A percentile compares a stretch with the other conserved stretches of the same genome.
These are phyloP conservation scores for Scaptomyza polygonia DNA, from an alignment of 2,888 invertebrate genomes.

Conservation along the genomic window DNA sequence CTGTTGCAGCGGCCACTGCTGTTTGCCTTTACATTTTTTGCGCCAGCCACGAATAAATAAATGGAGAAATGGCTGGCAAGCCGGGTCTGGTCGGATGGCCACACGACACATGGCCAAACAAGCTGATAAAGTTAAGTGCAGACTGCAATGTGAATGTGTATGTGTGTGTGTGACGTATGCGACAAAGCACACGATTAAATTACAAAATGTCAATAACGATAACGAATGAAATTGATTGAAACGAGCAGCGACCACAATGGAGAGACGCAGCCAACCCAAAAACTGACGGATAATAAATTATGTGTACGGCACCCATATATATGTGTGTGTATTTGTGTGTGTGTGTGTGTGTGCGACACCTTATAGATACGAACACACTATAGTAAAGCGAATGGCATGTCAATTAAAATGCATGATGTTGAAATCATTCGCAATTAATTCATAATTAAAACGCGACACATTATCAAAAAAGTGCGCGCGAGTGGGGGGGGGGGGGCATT, in stretches of 20 bases:
- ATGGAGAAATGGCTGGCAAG: conserved; percentile 22
- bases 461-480: conserved; percentile 63
- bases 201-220: conserved; percentile 79
- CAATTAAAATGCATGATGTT: conserved; percentile 80
- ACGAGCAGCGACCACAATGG: conserved; percentile 70
- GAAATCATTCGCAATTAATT: conserved; percentile 80
- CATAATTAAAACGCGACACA: conserved; percentile 78
- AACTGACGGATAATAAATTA: conserved; percentile 65
- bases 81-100: conserved; percentile 35
- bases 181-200: conserved; percentile 80
- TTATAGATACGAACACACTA: conserved; percentile 38
- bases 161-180: conserved; percentile 44
- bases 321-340: conserved; percentile 5
- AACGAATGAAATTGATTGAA: conserved; percentile 79
- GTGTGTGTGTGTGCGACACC: conserved; percentile 43
- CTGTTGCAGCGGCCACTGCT: conserved; percentile 11
- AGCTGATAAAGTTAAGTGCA: conserved; percentile 75
- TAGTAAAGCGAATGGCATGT: conserved; percentile 59
- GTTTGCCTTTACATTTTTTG: conserved; percentile 45
- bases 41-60: conserved; percentile 43
- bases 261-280: background rate
- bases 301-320: conserved; percentile 20
- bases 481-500: too few species aligned
- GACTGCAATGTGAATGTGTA: conserved; percentile 36
- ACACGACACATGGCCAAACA: conserved; percentile 65